Percentiles rank a stretch among this genome's conserved stretches.
These are phyloP conservation scores for Branchinecta lynchi DNA, from an alignment of 1,140 invertebrate species.

Conservation along the genomic window DNA sequence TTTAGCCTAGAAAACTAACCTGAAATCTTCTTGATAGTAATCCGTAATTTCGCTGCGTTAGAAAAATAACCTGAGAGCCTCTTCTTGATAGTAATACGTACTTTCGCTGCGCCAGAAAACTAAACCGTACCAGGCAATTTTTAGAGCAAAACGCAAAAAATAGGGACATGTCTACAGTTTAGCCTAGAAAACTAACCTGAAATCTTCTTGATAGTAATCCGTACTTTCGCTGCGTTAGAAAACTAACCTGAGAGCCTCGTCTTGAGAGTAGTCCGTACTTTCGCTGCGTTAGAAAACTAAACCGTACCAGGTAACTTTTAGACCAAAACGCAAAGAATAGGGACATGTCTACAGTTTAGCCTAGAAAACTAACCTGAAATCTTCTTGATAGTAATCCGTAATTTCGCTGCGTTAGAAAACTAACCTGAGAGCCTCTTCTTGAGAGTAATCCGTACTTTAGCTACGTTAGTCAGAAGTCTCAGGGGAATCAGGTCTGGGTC, in stretches of 20 bases:
- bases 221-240: slow-evolving; percentile 82
- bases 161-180: no score
- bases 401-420: slow-evolving; percentile 70
- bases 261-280: no score
- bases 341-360: no score
- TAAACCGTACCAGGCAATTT: slow-evolving; percentile 71
- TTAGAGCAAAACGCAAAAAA: no score
- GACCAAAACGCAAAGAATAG: no score
- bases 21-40: slow-evolving; percentile 91
- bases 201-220: slow-evolving; percentile 93
- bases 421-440: slow-evolving; percentile 80
- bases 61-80: slow-evolving; percentile 56
- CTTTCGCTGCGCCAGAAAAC: slow-evolving; percentile 81
- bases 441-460: slow-evolving; percentile 84
- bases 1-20: no score
- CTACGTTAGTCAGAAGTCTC: slow-evolving; percentile 82
- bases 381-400: slow-evolving; percentile 93
- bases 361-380: no score
- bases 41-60: slow-evolving; percentile 84
- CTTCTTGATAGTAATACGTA: slow-evolving; percentile 93
- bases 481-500: slow-evolving; percentile 71
- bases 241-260: no score
- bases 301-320: slow-evolving; percentile 70
- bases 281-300: slow-evolving; percentile 83
- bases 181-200: no score